Percentiles rank a stretch among this genome's conserved stretches.
These are phyloP conservation scores for Rhinopomastus cyanomelas DNA, from an alignment of 2,113 vertebrate species.

Conservation along the genomic window DNA sequence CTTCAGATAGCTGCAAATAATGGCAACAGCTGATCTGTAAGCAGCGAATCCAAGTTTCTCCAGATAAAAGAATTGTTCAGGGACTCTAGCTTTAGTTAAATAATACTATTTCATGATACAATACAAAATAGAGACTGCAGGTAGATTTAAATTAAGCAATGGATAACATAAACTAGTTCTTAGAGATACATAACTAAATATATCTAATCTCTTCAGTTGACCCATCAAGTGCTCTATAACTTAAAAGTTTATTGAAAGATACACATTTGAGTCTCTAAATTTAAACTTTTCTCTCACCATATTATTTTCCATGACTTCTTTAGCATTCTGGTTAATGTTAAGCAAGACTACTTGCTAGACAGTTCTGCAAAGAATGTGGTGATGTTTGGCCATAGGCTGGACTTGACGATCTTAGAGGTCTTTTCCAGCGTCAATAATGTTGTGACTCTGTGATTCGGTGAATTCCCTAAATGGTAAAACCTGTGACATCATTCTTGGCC, in stretches of 20 bases:
- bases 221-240: neutral
- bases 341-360: neutral
- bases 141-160: neutral
- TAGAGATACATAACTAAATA: neutral
- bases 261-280: neutral
- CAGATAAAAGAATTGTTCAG: neutral
- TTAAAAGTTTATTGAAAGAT: slow-evolving; percentile 1
- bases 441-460: too few relatives aligned
- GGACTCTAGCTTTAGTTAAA: neutral
- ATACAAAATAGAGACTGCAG: neutral
- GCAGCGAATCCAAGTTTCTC: neutral
- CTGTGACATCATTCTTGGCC: slow-evolving; percentile 1
- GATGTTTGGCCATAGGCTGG: too few relatives aligned
- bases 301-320: neutral
- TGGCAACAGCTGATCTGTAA: neutral
- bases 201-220: neutral
- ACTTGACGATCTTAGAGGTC: too few relatives aligned
- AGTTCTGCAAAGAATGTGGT: neutral
- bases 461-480: neutral
- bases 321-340: neutral
- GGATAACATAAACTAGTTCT: neutral
- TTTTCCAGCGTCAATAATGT: too few relatives aligned
- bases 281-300: neutral
- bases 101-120: neutral
- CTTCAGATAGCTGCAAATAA: neutral